Percentiles rank a stretch among this genome's conserved stretches.
Conservation (phyloP, 2,797 vertebrate genomes). For the Sebastes miniatus region DNA sequence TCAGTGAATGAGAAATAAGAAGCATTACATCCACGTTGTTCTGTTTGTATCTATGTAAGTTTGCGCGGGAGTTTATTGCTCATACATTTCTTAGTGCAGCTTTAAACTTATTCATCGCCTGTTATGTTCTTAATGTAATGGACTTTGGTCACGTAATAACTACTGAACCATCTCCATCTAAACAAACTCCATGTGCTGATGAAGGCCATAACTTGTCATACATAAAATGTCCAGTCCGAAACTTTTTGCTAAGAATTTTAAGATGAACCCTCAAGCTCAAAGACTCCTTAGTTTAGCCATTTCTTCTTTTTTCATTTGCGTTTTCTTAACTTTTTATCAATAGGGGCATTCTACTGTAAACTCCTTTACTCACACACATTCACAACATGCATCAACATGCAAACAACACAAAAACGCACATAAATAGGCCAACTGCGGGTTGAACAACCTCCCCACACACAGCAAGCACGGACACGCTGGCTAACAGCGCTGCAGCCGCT, state of each 20-base stretch:
- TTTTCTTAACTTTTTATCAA: neutral
- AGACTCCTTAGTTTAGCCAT: neutral
- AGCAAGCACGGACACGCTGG: slow-evolving; percentile 39
- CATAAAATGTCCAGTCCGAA: neutral
- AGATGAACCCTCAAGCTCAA: neutral
- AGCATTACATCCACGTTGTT: neutral
- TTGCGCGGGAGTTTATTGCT: neutral
- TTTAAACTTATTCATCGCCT: neutral
- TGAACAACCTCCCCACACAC: neutral
- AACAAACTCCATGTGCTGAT: neutral
- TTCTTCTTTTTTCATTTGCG: neutral
- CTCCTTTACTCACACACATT: neutral
- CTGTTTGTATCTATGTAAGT: neutral
- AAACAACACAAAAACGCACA: slow-evolving; percentile 10
- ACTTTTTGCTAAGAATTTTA: neutral
- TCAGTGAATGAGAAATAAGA: neutral
- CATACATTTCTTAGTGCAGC: neutral
- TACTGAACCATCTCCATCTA: neutral
- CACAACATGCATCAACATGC: slow-evolving; percentile 23
- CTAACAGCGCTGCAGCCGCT: neutral
- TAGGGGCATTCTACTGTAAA: neutral
- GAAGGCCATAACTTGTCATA: neutral
- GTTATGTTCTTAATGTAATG: neutral
- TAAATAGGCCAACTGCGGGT: neutral
- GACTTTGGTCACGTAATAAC: neutral